Evolutionary conservation across 2,888 invertebrate species (phyloP).

Genomic region (Diloba caeruleocephala): DNA sequence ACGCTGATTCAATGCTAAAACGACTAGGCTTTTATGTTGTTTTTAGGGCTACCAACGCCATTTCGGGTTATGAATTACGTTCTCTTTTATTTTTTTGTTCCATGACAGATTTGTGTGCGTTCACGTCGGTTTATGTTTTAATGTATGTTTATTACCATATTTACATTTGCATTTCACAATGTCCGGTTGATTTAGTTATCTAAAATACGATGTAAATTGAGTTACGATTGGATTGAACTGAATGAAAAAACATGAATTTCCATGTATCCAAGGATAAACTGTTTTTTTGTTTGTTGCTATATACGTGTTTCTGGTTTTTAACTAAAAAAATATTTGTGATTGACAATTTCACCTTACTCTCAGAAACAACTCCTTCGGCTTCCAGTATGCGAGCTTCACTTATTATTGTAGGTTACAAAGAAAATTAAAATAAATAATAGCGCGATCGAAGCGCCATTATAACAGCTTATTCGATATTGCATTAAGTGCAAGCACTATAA

Average conservation of each 20-base stretch:
- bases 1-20: constrained; percentile 71
- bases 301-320: too few species aligned
- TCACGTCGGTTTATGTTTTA: constrained; percentile 39
- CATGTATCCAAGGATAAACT: constrained; percentile 6
- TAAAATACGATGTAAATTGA: constrained; percentile 42
- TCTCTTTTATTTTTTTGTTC: constrained; percentile 47
- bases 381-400: too few species aligned
- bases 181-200: constrained; percentile 22
- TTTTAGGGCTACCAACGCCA: constrained; percentile 58
- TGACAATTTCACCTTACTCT: too few species aligned
- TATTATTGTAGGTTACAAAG: too few species aligned
- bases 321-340: too few species aligned
- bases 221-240: constrained; percentile 15
- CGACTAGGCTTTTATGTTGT: constrained; percentile 63
- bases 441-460: too few species aligned
- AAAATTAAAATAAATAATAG: too few species aligned
- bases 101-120: constrained; percentile 46
- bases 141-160: constrained; percentile 38
- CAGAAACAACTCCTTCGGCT: too few species aligned
- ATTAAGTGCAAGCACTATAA: too few species aligned
- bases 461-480: too few species aligned
- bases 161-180: constrained; percentile 30
- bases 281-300: neutral
- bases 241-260: too few species aligned
- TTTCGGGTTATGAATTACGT: constrained; percentile 55